Evolutionary conservation across 2,888 invertebrate genomes (phyloP).

Genomic region (Lasiommata megera): DNA sequence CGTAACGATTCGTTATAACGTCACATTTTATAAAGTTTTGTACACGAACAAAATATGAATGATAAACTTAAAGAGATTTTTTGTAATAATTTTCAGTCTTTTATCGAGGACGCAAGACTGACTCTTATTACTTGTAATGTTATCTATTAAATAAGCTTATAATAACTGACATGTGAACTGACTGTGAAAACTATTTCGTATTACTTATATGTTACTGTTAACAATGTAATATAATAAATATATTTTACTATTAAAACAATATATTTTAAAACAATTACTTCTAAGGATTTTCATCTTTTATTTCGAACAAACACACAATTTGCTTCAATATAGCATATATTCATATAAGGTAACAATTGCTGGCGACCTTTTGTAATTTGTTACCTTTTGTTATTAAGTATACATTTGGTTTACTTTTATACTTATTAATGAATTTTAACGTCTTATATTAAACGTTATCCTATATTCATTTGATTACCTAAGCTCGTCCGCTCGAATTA

Average conservation of each 20-base stretch:
- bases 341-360: too few species aligned
- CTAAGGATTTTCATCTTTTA: slow-evolving; percentile 33
- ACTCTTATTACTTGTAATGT: slow-evolving; percentile 29
- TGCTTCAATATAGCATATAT: too few species aligned
- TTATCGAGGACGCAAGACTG: slow-evolving; percentile 64
- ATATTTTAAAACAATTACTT: slow-evolving; percentile 34
- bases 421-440: too few species aligned
- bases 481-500: too few species aligned
- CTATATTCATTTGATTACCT: too few species aligned
- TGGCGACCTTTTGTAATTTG: too few species aligned
- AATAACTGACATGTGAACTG: slow-evolving; percentile 7
- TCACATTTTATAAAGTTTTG: background rate
- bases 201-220: slow-evolving; percentile 22
- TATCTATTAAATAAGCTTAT: slow-evolving; percentile 9
- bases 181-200: slow-evolving; percentile 14
- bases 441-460: too few species aligned
- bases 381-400: too few species aligned
- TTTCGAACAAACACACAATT: background rate
- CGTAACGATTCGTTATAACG: background rate
- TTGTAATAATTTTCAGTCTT: slow-evolving; percentile 48
- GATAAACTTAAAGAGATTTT: slow-evolving; percentile 5
- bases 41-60: slow-evolving; percentile 9
- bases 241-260: slow-evolving; percentile 25
- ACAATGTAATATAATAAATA: slow-evolving; percentile 14
- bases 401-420: too few species aligned